A percentile compares a stretch with the other conserved stretches of the same genome.
phyloP scores from a whole-genome alignment of 2,113 vertebrate genomes.

The Nettapus auritus region DNA sequence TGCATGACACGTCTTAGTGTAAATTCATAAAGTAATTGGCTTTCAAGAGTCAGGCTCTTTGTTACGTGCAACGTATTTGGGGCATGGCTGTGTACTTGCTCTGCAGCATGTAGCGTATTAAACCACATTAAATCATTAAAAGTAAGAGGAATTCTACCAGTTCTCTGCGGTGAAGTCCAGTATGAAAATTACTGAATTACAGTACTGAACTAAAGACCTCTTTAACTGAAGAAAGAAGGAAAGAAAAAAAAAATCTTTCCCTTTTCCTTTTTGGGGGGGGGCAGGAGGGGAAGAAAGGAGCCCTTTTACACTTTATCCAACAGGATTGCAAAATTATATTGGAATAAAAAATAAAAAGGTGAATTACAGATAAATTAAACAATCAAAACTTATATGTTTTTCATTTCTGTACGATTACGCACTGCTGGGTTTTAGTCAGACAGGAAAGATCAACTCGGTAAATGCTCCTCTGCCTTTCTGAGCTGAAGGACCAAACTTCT shows the following conservation, averaged over 20 bases:
- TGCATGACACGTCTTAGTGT: neutral
- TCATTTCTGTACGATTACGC: neutral
- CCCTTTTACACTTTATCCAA: neutral
- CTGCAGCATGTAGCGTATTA: neutral
- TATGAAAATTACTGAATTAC: neutral
- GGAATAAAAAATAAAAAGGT: neutral
- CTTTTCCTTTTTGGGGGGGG: neutral
- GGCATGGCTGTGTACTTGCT: neutral
- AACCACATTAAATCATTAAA: neutral
- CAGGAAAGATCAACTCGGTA: neutral
- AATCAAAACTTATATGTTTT: neutral
- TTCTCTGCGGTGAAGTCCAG: neutral
- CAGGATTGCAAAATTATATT: fast-evolving
- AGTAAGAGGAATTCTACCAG: neutral
- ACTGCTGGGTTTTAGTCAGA: neutral
- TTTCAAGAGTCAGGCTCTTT: slow-evolving; percentile 11
- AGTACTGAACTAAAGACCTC: neutral
- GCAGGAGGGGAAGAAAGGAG: neutral
- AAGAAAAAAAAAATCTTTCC: too few relatives aligned
- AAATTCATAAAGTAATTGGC: neutral
- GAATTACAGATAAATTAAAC: neutral
- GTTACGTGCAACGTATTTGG: neutral
- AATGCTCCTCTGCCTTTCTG: neutral
- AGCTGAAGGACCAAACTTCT: neutral
- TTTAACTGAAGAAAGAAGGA: neutral